These are phyloP conservation scores for Spodoptera picta DNA, from an alignment of 2,888 invertebrate genomes.

Conservation along the genomic window DNA sequence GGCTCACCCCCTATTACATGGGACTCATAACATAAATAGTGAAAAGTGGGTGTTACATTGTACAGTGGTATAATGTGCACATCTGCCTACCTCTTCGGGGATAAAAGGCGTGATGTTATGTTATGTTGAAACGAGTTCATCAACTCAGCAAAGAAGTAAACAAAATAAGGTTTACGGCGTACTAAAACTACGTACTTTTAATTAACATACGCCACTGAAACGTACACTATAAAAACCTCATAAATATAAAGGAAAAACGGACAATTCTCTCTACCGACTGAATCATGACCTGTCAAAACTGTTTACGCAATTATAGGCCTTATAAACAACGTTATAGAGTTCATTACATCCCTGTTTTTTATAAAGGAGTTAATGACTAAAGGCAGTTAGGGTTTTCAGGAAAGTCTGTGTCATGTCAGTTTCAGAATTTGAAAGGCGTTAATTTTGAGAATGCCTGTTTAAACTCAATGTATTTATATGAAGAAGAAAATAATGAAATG, in stretches of 20 bases:
- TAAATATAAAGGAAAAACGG: slow-evolving; percentile 42
- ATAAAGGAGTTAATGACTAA: slow-evolving; percentile 43
- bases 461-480: too few species aligned
- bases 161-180: slow-evolving; percentile 24
- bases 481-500: too few species aligned
- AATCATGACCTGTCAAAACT: slow-evolving; percentile 33
- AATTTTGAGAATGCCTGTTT: slow-evolving; percentile 7
- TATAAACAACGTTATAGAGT: slow-evolving; percentile 22
- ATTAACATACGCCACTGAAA: slow-evolving; percentile 45
- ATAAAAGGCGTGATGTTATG: too few species aligned
- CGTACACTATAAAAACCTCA: slow-evolving; percentile 42
- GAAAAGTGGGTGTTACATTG: too few species aligned
- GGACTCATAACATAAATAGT: too few species aligned
- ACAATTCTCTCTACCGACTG: slow-evolving; percentile 29
- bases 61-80: too few species aligned
- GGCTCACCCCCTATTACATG: too few species aligned
- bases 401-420: slow-evolving; percentile 47
- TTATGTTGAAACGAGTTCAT: slow-evolving; percentile 5
- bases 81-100: too few species aligned
- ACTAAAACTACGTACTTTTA: slow-evolving; percentile 33
- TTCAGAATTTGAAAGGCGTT: slow-evolving; percentile 19
- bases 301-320: slow-evolving; percentile 36
- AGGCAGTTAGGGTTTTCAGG: slow-evolving; percentile 41
- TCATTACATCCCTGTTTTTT: slow-evolving; percentile 24
- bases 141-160: slow-evolving; percentile 6